Evolutionary conservation across 2,797 vertebrate genomes (phyloP).

Genomic region (Gymnodraco acuticeps): DNA sequence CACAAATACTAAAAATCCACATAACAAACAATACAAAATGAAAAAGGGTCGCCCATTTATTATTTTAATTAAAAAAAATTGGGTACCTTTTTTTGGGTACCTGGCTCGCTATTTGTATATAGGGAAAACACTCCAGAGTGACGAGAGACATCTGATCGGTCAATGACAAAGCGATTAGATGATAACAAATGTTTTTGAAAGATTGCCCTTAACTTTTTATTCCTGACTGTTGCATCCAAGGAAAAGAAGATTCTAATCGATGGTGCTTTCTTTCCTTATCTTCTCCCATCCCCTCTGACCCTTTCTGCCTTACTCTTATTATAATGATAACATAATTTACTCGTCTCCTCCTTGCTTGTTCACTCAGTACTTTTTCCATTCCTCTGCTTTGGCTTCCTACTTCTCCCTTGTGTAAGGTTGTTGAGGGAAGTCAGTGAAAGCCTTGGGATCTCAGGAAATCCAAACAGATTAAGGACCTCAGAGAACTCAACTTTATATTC

Average conservation of each 20-base stretch:
- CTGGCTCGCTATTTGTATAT: too few relatives aligned
- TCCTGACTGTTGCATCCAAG: background rate
- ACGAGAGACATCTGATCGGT: background rate
- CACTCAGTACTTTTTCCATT: conserved; percentile 6
- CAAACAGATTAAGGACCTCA: conserved; percentile 71
- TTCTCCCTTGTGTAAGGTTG: conserved; percentile 21
- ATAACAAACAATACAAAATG: too few relatives aligned
- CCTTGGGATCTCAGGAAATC: conserved; percentile 68
- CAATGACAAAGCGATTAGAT: conserved; percentile 3
- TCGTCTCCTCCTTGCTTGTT: conserved; percentile 32
- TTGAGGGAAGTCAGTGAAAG: conserved; percentile 68
- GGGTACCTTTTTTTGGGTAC: too few relatives aligned
- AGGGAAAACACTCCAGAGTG: background rate
- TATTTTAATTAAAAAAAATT: too few relatives aligned
- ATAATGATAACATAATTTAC: conserved; percentile 30
- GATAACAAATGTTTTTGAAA: background rate
- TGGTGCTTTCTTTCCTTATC: conserved; percentile 14
- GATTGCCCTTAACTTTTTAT: background rate
- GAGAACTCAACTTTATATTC: conserved; percentile 51
- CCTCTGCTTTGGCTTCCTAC: conserved; percentile 8
- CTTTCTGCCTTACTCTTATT: background rate
- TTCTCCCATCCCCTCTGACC: conserved; percentile 15
- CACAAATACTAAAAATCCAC: too few relatives aligned
- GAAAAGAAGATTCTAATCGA: background rate
- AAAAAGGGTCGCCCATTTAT: too few relatives aligned